phyloP scores from a whole-genome alignment of 1,140 invertebrate species.

The Lepeophtheirus salmonis region DNA sequence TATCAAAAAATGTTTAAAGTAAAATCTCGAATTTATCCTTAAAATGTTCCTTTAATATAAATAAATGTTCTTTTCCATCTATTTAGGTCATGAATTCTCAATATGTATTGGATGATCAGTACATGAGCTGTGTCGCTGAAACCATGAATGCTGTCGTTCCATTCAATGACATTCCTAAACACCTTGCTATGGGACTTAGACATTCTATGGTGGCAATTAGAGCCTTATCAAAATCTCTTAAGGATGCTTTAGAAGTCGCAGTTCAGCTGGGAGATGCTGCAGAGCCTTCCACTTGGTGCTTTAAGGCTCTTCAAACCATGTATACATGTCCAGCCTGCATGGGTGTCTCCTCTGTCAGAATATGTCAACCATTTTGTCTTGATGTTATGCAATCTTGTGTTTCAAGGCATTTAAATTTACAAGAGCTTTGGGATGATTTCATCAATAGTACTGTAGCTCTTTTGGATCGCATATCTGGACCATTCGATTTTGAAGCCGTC shows the following conservation, averaged over 20 bases:
- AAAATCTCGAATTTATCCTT: not conserved
- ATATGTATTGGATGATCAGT: slow-evolving; percentile 64
- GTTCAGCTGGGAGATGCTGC: slow-evolving; percentile 57
- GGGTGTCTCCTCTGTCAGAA: slow-evolving; percentile 42
- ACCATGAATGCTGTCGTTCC: slow-evolving; percentile 80
- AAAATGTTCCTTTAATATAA: not conserved
- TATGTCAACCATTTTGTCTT: slow-evolving; percentile 65
- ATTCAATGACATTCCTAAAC: slow-evolving; percentile 79
- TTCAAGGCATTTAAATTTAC: slow-evolving; percentile 55
- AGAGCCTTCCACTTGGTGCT: not conserved
- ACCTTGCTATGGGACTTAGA: slow-evolving; percentile 65
- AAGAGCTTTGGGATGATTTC: slow-evolving; percentile 71
- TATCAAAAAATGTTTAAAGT: slow-evolving; percentile 93
- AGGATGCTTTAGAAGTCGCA: slow-evolving; percentile 58
- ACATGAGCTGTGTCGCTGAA: slow-evolving; percentile 63
- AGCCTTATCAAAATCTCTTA: slow-evolving; percentile 71
- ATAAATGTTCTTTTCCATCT: not conserved
- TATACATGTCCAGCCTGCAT: slow-evolving; percentile 62
- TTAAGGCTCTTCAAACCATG: slow-evolving; percentile 50
- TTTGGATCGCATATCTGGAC: slow-evolving; percentile 42
- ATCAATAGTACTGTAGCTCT: slow-evolving; percentile 40
- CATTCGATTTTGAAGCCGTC: slow-evolving; percentile 85
- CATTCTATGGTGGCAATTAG: slow-evolving; percentile 80
- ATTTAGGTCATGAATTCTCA: slow-evolving; percentile 48
- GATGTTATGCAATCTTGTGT: slow-evolving; percentile 75